Evolutionary conservation across 2,113 vertebrate genomes (phyloP).

Genomic region (Genyomyrus donnyi): DNA sequence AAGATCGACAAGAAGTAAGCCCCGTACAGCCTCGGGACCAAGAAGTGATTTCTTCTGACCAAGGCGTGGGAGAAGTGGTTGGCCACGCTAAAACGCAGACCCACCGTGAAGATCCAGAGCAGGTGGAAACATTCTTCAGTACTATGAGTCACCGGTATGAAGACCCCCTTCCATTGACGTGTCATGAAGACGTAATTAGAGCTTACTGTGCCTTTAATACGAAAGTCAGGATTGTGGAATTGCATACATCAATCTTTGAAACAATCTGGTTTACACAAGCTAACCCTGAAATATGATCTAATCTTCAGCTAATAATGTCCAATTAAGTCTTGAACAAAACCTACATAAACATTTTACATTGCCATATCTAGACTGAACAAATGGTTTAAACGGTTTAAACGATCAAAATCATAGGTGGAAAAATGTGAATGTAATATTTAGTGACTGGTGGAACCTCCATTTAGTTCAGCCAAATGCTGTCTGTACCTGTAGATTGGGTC

Average conservation of each 20-base stretch:
- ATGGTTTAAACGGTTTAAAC: neutral
- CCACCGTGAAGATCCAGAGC: constrained; percentile 45
- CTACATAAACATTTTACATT: neutral
- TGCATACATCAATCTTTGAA: neutral
- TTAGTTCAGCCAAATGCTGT: neutral
- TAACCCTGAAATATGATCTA: neutral
- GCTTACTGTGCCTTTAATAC: neutral
- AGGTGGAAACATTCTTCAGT: constrained; percentile 88
- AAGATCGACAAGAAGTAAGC: constrained; percentile 19
- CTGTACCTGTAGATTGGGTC: neutral
- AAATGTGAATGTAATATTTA: neutral
- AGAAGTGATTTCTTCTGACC: constrained; percentile 27
- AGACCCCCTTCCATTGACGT: constrained; percentile 28
- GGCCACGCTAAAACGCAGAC: neutral
- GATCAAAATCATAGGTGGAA: neutral
- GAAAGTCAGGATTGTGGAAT: neutral
- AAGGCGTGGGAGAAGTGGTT: constrained; percentile 31
- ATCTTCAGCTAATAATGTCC: neutral
- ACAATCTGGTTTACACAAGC: neutral
- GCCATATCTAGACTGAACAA: neutral
- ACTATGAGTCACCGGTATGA: constrained; percentile 92
- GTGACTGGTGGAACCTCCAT: neutral
- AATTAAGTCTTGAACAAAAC: neutral
- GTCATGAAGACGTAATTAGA: neutral
- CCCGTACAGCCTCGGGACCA: constrained; percentile 23